These are phyloP conservation scores for Acestrorhynchus altus DNA, from an alignment of 2,797 vertebrate genomes.

Conservation along the genomic window DNA sequence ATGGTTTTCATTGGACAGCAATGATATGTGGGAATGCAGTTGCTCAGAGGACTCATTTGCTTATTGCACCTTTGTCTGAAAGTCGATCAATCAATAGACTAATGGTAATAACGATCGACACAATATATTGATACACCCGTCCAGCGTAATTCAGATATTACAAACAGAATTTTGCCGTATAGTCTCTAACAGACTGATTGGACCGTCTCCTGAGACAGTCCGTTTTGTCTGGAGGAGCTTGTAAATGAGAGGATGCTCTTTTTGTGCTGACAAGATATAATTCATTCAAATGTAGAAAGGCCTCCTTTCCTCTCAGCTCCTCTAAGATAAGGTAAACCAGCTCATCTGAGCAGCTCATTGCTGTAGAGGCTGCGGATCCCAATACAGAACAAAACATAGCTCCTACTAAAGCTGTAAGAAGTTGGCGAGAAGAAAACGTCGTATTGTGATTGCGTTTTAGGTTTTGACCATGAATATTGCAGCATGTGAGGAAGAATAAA, in stretches of 20 bases:
- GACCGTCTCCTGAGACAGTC: conserved; percentile 71
- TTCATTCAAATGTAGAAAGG: conserved; percentile 63
- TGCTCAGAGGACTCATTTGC: no score
- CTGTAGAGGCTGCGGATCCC: neutral
- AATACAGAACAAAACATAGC: neutral
- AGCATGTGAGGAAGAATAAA: neutral
- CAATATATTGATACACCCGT: no score
- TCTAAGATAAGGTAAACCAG: conserved; percentile 53
- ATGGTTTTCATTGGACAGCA: no score
- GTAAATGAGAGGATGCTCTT: conserved; percentile 55
- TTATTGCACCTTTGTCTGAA: no score
- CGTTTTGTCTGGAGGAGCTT: conserved; percentile 58
- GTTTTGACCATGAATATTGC: neutral
- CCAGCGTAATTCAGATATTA: conserved; percentile 66
- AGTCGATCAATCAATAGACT: no score
- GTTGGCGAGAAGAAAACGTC: neutral
- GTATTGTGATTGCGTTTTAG: neutral
- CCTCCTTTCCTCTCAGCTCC: conserved; percentile 25
- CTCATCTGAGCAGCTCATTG: conserved; percentile 1
- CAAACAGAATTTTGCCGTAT: conserved; percentile 69
- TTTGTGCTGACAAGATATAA: conserved; percentile 69
- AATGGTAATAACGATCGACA: neutral
- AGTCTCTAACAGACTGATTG: conserved; percentile 67
- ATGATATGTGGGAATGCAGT: no score
- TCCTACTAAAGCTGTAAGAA: neutral